Evolutionary conservation across 2,113 vertebrate genomes (phyloP).

Genomic region (Mungos mungo): DNA sequence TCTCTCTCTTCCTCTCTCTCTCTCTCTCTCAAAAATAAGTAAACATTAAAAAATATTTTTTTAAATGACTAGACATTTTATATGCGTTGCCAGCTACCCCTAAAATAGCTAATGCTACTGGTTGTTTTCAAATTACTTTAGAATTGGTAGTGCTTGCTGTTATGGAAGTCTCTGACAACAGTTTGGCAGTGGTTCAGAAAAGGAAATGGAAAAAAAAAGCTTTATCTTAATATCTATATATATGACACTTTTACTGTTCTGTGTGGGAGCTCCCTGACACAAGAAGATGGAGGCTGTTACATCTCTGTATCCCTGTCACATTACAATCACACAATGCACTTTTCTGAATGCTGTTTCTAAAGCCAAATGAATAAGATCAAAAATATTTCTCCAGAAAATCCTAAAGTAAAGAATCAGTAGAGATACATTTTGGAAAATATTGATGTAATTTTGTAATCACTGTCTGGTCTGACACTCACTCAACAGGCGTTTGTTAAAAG

Average conservation of each 20-base stretch:
- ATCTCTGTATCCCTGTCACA: neutral
- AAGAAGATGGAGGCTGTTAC: neutral
- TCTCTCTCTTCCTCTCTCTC: too few species aligned
- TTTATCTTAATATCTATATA: neutral
- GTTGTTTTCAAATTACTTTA: neutral
- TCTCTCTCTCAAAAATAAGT: too few species aligned
- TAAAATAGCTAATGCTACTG: neutral
- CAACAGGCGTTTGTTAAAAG: neutral
- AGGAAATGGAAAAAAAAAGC: neutral
- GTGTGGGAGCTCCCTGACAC: neutral
- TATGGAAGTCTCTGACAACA: neutral
- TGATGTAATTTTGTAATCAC: neutral
- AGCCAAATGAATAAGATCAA: neutral
- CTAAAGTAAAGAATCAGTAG: neutral
- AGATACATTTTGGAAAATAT: neutral
- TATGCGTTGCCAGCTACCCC: neutral
- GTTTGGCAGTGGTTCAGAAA: neutral
- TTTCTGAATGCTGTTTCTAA: slow-evolving; percentile 20
- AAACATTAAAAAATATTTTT: too few species aligned
- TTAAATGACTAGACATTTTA: neutral
- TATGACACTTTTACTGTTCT: neutral
- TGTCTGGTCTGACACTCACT: slow-evolving; percentile 1
- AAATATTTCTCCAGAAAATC: neutral
- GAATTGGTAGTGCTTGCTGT: neutral
- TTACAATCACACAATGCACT: neutral